Evolutionary conservation across 2,888 invertebrate genomes (phyloP).

Genomic region (Leptarthrus brevirostris): DNA sequence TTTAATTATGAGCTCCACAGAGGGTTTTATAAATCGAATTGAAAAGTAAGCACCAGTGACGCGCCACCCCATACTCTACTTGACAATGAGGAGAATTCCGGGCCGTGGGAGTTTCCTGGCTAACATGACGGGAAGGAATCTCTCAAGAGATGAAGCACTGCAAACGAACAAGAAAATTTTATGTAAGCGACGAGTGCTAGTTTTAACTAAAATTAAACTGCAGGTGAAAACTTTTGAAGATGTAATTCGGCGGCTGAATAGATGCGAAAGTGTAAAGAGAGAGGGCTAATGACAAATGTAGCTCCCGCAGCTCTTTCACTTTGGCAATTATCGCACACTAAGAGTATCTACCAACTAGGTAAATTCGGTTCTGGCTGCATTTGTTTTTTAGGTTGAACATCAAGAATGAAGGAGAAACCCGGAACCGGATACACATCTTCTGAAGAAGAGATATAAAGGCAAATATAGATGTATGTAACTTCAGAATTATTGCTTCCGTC

Average conservation of each 20-base stretch:
- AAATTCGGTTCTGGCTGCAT: neutral
- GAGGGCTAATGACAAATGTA: neutral
- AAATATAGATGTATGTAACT: neutral
- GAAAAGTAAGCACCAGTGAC: too few species aligned
- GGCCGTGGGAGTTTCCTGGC: neutral
- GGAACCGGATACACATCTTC: neutral
- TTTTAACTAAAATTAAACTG: slow-evolving; percentile 1
- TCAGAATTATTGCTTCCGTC: neutral
- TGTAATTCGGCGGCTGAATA: neutral
- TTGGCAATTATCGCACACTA: neutral
- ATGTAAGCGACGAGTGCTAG: neutral
- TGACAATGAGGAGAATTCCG: neutral
- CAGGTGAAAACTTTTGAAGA: neutral
- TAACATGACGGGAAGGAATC: neutral
- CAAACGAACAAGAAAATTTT: neutral
- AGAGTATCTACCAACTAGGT: neutral
- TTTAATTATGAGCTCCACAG: slow-evolving; percentile 26
- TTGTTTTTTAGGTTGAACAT: neutral
- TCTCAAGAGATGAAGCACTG: neutral
- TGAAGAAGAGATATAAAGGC: neutral
- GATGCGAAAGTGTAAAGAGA: neutral
- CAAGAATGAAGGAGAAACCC: neutral
- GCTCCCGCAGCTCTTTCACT: neutral
- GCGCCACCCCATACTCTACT: too few species aligned
- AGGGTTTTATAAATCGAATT: slow-evolving; percentile 18